Percentiles rank a stretch among this genome's conserved stretches.
phyloP scores from a whole-genome alignment of 2,888 invertebrate genomes.

The Caenorhabditis drosophilae region DNA sequence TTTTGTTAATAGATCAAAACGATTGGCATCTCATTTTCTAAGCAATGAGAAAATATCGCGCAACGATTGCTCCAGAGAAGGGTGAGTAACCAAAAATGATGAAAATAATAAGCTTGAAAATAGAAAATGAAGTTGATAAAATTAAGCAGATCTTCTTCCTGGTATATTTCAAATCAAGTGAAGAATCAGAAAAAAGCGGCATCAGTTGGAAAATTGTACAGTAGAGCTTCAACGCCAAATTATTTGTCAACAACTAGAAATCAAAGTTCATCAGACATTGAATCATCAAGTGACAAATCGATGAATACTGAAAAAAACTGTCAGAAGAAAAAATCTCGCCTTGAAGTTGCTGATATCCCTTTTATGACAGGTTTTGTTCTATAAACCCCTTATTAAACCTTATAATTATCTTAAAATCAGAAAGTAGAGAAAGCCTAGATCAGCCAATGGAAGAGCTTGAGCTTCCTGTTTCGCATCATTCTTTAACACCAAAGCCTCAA shows the following conservation, averaged over 20 bases:
- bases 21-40: conserved; percentile 26
- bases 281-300: conserved; percentile 40
- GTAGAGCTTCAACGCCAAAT: conserved; percentile 25
- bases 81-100: no score
- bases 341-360: no score
- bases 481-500: conserved; percentile 29
- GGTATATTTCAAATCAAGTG: no score
- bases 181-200: conserved; percentile 17
- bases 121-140: no score
- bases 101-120: no score
- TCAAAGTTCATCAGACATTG: no score
- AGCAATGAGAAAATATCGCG: conserved; percentile 36
- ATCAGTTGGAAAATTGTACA: conserved; percentile 4
- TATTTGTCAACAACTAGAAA: conserved; percentile 17
- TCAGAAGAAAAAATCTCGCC: neutral
- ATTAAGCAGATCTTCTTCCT: no score
- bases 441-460: conserved; percentile 37
- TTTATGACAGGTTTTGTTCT: no score
- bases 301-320: conserved; percentile 53
- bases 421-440: conserved; percentile 31
- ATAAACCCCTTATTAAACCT: no score
- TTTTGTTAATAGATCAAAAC: conserved; percentile 27
- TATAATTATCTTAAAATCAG: conserved; percentile 4
- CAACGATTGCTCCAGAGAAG: conserved; percentile 23
- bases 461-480: conserved; percentile 11